Conservation (phyloP, 2,888 invertebrate genomes). For the Spilarctia lutea region DNA sequence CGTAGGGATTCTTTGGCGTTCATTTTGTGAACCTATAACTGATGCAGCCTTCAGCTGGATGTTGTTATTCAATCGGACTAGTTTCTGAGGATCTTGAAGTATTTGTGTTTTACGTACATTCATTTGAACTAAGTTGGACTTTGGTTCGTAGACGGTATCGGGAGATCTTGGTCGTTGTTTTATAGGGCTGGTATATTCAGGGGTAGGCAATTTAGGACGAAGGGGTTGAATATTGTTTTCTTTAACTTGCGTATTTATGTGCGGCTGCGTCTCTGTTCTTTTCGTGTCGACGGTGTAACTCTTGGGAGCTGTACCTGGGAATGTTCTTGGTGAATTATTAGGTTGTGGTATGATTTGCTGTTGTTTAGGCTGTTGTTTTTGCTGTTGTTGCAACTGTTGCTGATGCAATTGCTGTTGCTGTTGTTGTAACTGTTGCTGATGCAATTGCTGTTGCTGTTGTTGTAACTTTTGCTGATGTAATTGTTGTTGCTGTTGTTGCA, state of each 20-base stretch:
- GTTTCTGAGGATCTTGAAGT: conserved; percentile 52
- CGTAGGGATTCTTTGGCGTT: conserved; percentile 39
- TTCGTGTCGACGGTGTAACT: neutral
- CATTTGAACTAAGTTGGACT: conserved; percentile 49
- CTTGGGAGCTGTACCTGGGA: neutral
- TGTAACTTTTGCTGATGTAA: neutral
- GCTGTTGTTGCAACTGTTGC: neutral
- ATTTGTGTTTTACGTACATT: conserved; percentile 57
- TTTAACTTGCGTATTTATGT: conserved; percentile 6
- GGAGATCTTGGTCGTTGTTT: conserved; percentile 26
- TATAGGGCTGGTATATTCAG: conserved; percentile 30
- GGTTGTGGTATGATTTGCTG: conserved; percentile 4
- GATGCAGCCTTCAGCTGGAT: conserved; percentile 37
- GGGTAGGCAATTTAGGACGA: conserved; percentile 32
- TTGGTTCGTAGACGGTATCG: conserved; percentile 38
- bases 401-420: neutral
- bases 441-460: neutral
- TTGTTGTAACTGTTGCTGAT: conserved; percentile 4
- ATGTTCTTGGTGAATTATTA: conserved; percentile 7
- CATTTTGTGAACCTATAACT: conserved; percentile 34
- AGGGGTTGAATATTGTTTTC: conserved; percentile 19
- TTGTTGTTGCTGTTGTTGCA: neutral
- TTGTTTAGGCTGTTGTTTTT: neutral
- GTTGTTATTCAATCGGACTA: conserved; percentile 51
- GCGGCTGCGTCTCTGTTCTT: conserved; percentile 2